phyloP scores from a whole-genome alignment of 2,797 vertebrate genomes.

The Novumbra hubbsi region DNA sequence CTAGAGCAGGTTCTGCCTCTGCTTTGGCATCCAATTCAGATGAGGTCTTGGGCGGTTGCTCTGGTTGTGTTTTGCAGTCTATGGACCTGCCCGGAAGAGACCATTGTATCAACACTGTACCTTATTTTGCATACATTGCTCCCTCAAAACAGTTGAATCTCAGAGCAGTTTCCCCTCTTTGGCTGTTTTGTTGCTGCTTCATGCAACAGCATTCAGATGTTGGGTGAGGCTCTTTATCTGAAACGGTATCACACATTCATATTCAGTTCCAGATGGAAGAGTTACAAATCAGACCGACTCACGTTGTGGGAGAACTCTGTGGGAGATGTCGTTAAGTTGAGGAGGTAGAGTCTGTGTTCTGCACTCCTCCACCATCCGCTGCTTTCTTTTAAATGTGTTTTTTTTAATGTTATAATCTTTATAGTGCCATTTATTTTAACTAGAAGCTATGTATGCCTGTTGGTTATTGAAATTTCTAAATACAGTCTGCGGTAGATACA shows the following conservation, averaged over 20 bases:
- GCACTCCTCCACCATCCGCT: no score
- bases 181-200: not conserved
- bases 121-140: not conserved
- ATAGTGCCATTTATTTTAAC: not conserved
- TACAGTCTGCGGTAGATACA: slow-evolving; percentile 6
- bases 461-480: slow-evolving; percentile 15
- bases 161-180: not conserved
- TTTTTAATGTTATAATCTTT: not conserved
- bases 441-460: not conserved
- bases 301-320: no score
- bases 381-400: not conserved
- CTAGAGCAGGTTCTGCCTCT: slow-evolving; percentile 77
- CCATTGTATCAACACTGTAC: not conserved
- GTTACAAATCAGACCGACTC: no score
- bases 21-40: slow-evolving; percentile 80
- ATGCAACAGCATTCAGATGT: not conserved
- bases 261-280: no score
- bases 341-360: no score
- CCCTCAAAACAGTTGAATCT: not conserved
- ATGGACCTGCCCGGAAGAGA: slow-evolving; percentile 77
- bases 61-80: slow-evolving; percentile 85
- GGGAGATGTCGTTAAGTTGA: no score
- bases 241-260: no score
- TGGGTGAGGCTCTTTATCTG: not conserved
- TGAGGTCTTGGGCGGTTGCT: slow-evolving; percentile 76